A percentile compares a stretch with the other conserved stretches of the same genome.
These are phyloP conservation scores for Apteryx mantelli DNA, from an alignment of 2,113 vertebrate species.

Conservation along the genomic window DNA sequence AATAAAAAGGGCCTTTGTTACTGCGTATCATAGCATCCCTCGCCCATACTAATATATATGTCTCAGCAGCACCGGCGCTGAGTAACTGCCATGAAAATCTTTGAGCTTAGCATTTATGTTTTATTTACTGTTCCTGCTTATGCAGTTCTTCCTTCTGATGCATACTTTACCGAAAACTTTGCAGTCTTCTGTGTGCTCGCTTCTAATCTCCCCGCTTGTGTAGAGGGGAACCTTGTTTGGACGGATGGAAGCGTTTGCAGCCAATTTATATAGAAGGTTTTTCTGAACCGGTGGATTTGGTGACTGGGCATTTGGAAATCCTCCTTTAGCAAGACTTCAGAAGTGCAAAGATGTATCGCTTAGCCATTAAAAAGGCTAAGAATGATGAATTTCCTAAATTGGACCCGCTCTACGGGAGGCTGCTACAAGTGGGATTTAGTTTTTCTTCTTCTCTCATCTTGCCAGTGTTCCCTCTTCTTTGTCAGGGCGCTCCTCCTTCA, in stretches of 20 bases:
- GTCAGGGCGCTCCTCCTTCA: background rate
- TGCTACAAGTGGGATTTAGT: background rate
- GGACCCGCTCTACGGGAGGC: background rate
- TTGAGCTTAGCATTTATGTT: background rate
- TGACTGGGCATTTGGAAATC: background rate
- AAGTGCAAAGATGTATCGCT: background rate
- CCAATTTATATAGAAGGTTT: background rate
- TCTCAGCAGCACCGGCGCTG: accelerated
- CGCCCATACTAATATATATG: accelerated
- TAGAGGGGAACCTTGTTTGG: background rate
- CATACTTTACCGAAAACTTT: background rate
- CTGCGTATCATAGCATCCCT: background rate
- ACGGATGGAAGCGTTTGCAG: background rate
- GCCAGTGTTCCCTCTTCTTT: background rate
- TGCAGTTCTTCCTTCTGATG: background rate
- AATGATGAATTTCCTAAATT: background rate
- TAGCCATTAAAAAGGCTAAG: background rate
- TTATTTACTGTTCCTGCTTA: background rate
- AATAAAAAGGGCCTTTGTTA: background rate
- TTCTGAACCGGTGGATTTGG: background rate
- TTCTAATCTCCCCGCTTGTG: background rate
- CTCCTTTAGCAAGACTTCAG: background rate
- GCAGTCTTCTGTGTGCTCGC: background rate
- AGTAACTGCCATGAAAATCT: background rate
- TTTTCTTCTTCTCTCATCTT: background rate